These are phyloP conservation scores for Brienomyrus longianalis DNA, from an alignment of 2,113 vertebrate genomes.

Conservation along the genomic window DNA sequence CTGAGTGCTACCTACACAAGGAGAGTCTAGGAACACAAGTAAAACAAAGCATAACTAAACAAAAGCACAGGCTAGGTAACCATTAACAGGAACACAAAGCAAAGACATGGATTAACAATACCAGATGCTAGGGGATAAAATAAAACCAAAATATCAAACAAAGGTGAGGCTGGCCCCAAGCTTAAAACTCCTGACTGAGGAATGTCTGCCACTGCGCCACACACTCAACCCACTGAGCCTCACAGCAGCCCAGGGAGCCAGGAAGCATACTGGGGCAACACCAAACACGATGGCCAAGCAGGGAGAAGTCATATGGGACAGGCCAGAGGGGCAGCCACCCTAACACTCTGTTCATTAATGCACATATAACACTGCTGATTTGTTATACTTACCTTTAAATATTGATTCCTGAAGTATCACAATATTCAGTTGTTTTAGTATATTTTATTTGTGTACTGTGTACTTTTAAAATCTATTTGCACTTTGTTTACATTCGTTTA, in stretches of 20 bases:
- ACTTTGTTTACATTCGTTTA: not conserved
- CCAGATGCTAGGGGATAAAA: too few species aligned
- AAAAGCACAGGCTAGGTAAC: too few species aligned
- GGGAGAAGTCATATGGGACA: not conserved
- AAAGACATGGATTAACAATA: too few species aligned
- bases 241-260: not conserved
- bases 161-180: too few species aligned
- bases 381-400: not conserved
- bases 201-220: too few species aligned
- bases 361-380: not conserved
- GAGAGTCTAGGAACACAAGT: too few species aligned
- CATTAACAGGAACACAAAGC: too few species aligned
- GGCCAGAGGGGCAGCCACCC: not conserved
- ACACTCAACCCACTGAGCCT: not conserved
- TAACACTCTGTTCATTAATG: not conserved
- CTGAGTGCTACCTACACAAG: not conserved
- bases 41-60: too few species aligned
- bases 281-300: too few species aligned
- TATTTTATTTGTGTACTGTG: not conserved
- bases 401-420: not conserved
- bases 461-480: not conserved
- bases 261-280: too few species aligned
- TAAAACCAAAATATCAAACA: too few species aligned
- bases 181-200: too few species aligned
- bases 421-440: not conserved